Base-by-base conservation (phyloP, 2,888 invertebrate species). In the Diarsia mendica region DNA sequence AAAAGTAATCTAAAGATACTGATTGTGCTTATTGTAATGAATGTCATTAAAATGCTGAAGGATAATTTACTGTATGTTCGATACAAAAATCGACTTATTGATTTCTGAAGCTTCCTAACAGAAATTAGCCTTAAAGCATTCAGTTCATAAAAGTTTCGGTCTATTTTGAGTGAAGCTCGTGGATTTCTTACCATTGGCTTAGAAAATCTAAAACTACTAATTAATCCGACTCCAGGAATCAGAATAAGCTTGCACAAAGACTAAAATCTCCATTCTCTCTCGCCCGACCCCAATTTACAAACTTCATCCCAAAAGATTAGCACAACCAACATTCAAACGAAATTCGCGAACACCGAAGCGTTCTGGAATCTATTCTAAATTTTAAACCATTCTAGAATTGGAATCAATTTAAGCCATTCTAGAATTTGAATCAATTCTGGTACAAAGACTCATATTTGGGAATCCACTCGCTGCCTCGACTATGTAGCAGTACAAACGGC, bases 391-490 rank as follows among this genome's bases (percentile, higher is more conserved):
- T 84, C 80, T 80, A 83, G 78, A 80, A 85, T 85, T 85, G 60
- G 74, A 80, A 85, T 75, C 64, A 53, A 75, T 80, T 79, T 69
- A 70, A 82, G 72, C 83, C 69, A 74, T 83, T 84, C 80, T 80
- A 83, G 78, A 80, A 85, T 85, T 85, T 55, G 74, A 80, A 85
- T 75, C 64, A 53, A 75, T 77, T 85, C 68, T 77, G 61, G 65
- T 78, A 86, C 85, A 82, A 85, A 86, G 76, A 77, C 75, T 84
- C 78, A 82, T 86, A 84, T 85, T 84, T 80, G 82, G 77, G 77
- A 84, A 80, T 78, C 74, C 79, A 72, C 79, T 79, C 67, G 69
- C 65, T 79, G 78, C 70, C 78, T 75, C 69, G 63, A 72, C 79
- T 80, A 73, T 82, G 77, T 77, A 81, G 77, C 55, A 70, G 78